Percentiles rank a stretch among this genome's conserved stretches.
These are phyloP conservation scores for Limnothrissa miodon DNA, from an alignment of 2,113 vertebrate species.

Conservation along the genomic window DNA sequence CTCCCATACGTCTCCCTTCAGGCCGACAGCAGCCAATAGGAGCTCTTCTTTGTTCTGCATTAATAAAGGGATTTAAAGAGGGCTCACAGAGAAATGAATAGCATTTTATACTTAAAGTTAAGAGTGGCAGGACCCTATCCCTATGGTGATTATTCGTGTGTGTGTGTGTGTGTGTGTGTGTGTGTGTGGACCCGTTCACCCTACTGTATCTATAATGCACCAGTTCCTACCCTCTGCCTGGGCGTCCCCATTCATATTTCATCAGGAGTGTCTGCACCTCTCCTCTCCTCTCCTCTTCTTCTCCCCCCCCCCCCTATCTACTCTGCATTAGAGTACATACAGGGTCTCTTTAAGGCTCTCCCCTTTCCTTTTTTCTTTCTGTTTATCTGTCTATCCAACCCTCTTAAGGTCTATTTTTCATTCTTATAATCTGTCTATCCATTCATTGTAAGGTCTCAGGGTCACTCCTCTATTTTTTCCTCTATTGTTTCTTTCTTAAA, in stretches of 20 bases:
- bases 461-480: not conserved
- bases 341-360: conserved; percentile 45
- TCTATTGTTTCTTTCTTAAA: conserved; percentile 37
- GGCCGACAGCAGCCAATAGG: not conserved
- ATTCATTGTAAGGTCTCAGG: no score
- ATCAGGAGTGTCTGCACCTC: not conserved
- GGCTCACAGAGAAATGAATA: not conserved
- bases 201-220: not conserved
- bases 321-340: no score
- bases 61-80: not conserved
- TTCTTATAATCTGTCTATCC: no score
- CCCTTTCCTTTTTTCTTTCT: conserved; percentile 44
- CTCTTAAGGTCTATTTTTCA: conserved; percentile 27
- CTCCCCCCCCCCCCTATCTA: not conserved
- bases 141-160: not conserved
- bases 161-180: not conserved
- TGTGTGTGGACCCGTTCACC: not conserved
- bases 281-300: conserved; percentile 7
- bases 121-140: not conserved
- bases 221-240: not conserved
- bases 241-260: conserved; percentile 15
- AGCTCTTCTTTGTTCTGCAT: not conserved
- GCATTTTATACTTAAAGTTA: not conserved
- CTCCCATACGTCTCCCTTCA: not conserved
- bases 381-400: not conserved